A percentile compares a stretch with the other conserved stretches of the same genome.
Conservation (phyloP, 2,888 invertebrate species). For the Ephialtes manifestator region DNA sequence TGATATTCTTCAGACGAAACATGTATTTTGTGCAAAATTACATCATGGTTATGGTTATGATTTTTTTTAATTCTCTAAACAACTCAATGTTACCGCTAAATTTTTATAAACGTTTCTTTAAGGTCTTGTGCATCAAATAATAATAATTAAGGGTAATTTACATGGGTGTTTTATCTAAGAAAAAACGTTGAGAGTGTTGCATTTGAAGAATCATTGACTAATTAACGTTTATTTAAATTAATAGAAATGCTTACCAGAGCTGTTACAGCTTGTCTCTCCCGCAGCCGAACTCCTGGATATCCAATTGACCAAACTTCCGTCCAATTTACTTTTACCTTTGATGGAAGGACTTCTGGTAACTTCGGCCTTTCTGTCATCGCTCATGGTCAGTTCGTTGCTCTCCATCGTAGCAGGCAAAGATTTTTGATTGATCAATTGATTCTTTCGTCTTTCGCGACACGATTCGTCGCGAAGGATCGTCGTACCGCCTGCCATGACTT, state of each 20-base stretch:
- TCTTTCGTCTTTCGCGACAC: conserved; percentile 76
- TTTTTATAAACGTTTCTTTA: too few relatives aligned
- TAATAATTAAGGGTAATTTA: too few relatives aligned
- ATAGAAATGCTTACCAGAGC: conserved; percentile 80
- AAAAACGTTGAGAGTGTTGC: too few relatives aligned
- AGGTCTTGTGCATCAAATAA: too few relatives aligned
- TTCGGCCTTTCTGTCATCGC: conserved; percentile 81
- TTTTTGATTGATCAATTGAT: conserved; percentile 85
- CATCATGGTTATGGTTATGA: too few relatives aligned
- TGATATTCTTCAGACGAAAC: too few relatives aligned
- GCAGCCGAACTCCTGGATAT: conserved; percentile 87
- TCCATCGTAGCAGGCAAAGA: conserved; percentile 86
- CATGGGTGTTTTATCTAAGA: too few relatives aligned
- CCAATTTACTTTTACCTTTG: conserved; percentile 85
- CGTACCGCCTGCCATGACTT: conserved; percentile 42
- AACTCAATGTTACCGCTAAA: too few relatives aligned
- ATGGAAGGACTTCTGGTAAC: conserved; percentile 84
- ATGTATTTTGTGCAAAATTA: too few relatives aligned
- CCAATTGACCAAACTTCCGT: conserved; percentile 87
- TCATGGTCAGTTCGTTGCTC: conserved; percentile 77
- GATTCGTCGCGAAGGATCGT: conserved; percentile 70
- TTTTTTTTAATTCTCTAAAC: too few relatives aligned
- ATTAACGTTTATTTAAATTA: neutral
- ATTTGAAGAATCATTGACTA: too few relatives aligned
- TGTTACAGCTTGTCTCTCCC: conserved; percentile 84